phyloP scores from a whole-genome alignment of 2,888 invertebrate species.

The Acrobasis suavella region DNA sequence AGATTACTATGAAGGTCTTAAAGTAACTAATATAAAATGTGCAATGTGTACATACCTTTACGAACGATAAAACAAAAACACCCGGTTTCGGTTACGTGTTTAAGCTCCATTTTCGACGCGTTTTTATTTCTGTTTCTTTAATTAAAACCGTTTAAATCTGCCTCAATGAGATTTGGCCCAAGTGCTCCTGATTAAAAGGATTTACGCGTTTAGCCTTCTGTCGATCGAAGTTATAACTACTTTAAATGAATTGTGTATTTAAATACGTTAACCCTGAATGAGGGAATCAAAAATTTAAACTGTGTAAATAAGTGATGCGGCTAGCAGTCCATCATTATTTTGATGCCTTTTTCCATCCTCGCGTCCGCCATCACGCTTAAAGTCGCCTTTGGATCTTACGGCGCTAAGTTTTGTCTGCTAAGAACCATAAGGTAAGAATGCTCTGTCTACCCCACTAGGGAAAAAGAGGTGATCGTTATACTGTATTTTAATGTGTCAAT shows the following conservation, averaged over 20 bases:
- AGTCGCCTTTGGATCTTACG: too few relatives aligned
- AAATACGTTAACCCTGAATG: neutral
- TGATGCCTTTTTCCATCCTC: too few relatives aligned
- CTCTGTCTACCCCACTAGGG: too few relatives aligned
- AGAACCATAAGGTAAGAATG: too few relatives aligned
- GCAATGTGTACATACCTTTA: slow-evolving; percentile 8
- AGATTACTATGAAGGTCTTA: too few relatives aligned
- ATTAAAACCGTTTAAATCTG: slow-evolving; percentile 22
- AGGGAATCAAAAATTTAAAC: neutral
- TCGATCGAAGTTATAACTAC: neutral
- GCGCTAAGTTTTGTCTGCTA: too few relatives aligned
- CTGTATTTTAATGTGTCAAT: too few relatives aligned
- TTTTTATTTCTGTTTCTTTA: slow-evolving; percentile 20
- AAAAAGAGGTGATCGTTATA: too few relatives aligned
- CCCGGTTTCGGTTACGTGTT: slow-evolving; percentile 19
- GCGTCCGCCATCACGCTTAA: too few relatives aligned
- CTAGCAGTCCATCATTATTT: too few relatives aligned
- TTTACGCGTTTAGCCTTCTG: slow-evolving; percentile 5
- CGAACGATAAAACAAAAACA: slow-evolving; percentile 3
- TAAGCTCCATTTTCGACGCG: slow-evolving; percentile 21
- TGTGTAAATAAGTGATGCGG: neutral
- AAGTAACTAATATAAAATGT: neutral
- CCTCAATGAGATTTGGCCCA: slow-evolving; percentile 16
- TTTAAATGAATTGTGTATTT: slow-evolving; percentile 6
- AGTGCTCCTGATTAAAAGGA: slow-evolving; percentile 21